Conservation (phyloP, 1,140 invertebrate genomes). For the Megathymus violae region DNA sequence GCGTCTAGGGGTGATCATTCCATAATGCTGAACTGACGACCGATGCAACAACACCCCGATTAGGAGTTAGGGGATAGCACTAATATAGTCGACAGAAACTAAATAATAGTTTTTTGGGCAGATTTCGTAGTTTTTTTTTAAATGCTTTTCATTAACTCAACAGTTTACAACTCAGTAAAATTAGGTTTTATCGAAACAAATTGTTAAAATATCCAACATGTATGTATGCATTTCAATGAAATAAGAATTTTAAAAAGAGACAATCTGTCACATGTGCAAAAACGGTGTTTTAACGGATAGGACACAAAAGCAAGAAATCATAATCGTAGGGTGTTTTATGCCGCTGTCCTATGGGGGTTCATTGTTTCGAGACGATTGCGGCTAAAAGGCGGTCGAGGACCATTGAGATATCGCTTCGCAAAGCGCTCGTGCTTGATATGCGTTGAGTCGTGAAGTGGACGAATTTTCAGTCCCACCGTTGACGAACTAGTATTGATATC, state of each 20-base stretch:
- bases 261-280: conserved; percentile 9
- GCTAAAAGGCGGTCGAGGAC: conserved; percentile 49
- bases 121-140: too few species aligned
- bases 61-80: too few species aligned
- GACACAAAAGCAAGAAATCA: conserved; percentile 34
- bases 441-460: conserved; percentile 16
- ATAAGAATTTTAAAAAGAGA: conserved; percentile 30
- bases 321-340: conserved; percentile 35
- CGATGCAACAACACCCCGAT: too few species aligned
- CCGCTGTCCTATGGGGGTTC: conserved; percentile 34
- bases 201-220: conserved; percentile 11
- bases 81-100: not conserved
- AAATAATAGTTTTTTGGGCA: too few species aligned
- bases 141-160: not conserved
- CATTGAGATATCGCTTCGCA: conserved; percentile 51
- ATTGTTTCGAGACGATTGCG: conserved; percentile 56
- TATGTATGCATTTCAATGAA: too few species aligned
- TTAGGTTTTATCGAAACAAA: not conserved
- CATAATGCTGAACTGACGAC: too few species aligned
- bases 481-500: not conserved
- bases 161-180: conserved; percentile 2
- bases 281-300: too few species aligned
- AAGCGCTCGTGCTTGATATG: conserved; percentile 34
- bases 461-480: not conserved
- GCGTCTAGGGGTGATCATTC: too few species aligned